These are phyloP conservation scores for Cepaea nemoralis DNA, from an alignment of 1,140 invertebrate genomes.

Conservation along the genomic window DNA sequence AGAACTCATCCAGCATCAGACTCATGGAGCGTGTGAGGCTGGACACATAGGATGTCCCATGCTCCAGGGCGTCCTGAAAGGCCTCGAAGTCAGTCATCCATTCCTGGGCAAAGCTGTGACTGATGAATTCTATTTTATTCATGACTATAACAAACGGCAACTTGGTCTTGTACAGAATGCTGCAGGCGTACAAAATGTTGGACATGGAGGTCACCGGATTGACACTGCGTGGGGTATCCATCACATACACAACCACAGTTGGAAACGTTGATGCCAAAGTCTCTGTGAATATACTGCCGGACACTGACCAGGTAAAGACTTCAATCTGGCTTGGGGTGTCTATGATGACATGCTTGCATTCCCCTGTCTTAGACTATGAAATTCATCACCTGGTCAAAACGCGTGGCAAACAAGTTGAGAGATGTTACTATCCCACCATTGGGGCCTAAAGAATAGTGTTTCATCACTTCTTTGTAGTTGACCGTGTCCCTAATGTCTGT, in stretches of 20 bases:
- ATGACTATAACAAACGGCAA: constrained; percentile 95
- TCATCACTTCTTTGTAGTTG: constrained; percentile 99
- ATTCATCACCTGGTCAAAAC: constrained; percentile 90
- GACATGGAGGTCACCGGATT: constrained; percentile 99
- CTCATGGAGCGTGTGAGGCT: constrained; percentile 94
- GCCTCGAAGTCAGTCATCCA: constrained; percentile 98
- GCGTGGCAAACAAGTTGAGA: constrained; percentile 96
- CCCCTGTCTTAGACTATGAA: too few species aligned
- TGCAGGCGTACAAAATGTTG: constrained; percentile 99
- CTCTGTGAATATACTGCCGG: too few species aligned
- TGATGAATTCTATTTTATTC: constrained; percentile 96
- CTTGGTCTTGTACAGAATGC: constrained; percentile 98
- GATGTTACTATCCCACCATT: constrained; percentile 98
- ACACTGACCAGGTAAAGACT: too few species aligned
- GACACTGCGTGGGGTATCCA: constrained; percentile 91
- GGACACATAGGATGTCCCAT: constrained; percentile 86
- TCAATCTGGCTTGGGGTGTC: too few species aligned
- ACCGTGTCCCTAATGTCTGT: constrained; percentile 98
- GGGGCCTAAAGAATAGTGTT: constrained; percentile 93
- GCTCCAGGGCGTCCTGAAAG: constrained; percentile 91
- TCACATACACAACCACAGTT: constrained; percentile 94
- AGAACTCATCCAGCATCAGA: constrained; percentile 95
- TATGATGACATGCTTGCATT: too few species aligned
- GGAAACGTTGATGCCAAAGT: constrained; percentile 92
- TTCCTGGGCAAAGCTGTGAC: constrained; percentile 88